A percentile compares a stretch with the other conserved stretches of the same genome.
Evolutionary conservation across 2,888 invertebrate species (phyloP).

Genomic region (Cyaniris semiargus): DNA sequence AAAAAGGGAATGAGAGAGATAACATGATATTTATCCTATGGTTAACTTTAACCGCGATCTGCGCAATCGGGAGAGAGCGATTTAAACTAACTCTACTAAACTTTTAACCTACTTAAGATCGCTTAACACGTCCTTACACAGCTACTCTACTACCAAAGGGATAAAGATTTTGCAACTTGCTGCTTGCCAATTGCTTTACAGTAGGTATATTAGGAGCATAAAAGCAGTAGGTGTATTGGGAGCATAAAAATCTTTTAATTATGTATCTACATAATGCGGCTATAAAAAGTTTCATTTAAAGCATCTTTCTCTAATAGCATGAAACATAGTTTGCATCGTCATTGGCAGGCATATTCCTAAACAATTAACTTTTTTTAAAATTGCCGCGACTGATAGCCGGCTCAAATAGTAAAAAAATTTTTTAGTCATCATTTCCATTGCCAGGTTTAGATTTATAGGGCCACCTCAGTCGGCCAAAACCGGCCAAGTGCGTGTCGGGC

Average conservation of each 20-base stretch:
- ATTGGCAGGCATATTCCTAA: not conserved
- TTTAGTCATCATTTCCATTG: slow-evolving; percentile 31
- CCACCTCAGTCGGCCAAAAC: slow-evolving; percentile 27
- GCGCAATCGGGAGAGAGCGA: no score
- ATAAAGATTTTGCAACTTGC: not conserved
- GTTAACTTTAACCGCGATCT: no score
- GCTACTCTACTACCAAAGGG: not conserved
- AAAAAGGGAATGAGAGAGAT: no score
- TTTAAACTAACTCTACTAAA: no score
- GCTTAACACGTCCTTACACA: no score
- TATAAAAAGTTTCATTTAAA: not conserved
- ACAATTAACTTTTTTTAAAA: slow-evolving; percentile 28
- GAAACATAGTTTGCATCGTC: not conserved
- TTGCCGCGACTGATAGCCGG: not conserved
- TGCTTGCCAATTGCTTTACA: not conserved
- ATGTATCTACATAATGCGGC: not conserved
- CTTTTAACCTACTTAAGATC: no score
- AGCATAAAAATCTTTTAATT: not conserved
- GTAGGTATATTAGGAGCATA: not conserved
- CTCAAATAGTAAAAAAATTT: slow-evolving; percentile 36
- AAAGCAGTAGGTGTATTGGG: not conserved
- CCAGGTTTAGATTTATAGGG: slow-evolving; percentile 10
- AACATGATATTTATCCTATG: no score
- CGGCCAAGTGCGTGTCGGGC: no score
- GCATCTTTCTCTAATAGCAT: not conserved